phyloP scores from a whole-genome alignment of 2,888 invertebrate species.

The Elmis aenea region DNA sequence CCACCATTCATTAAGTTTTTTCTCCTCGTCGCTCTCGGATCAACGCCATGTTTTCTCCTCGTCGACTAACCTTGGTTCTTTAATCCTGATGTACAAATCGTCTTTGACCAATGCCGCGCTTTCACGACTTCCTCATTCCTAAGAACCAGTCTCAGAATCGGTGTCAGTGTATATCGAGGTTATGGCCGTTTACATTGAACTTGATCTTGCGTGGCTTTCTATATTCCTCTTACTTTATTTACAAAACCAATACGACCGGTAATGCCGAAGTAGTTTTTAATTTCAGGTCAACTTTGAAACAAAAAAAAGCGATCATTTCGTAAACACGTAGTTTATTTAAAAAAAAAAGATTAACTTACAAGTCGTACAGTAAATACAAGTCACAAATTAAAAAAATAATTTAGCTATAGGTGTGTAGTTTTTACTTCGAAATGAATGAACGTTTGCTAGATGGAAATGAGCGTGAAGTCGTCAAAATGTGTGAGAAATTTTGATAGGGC shows the following conservation, averaged over 20 bases:
- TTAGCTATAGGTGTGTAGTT: conserved; percentile 5
- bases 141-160: conserved; percentile 38
- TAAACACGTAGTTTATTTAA: conserved; percentile 7
- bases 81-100: neutral
- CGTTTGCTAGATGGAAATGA: too few relatives aligned
- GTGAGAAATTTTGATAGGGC: too few relatives aligned
- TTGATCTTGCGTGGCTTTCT: conserved; percentile 28
- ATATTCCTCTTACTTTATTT: conserved; percentile 8
- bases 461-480: too few relatives aligned
- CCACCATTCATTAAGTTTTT: conserved; percentile 6
- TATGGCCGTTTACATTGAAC: conserved; percentile 40
- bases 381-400: conserved; percentile 12
- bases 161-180: conserved; percentile 44
- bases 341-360: conserved; percentile 2
- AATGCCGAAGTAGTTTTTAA: too few relatives aligned
- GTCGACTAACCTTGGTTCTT: conserved; percentile 7
- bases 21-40: conserved; percentile 1
- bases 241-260: conserved; percentile 12
- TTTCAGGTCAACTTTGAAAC: conserved; percentile 10
- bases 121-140: conserved; percentile 36
- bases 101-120: conserved; percentile 23
- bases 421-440: too few relatives aligned
- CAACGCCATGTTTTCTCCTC: conserved; percentile 4
- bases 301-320: conserved; percentile 2
- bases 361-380: conserved; percentile 3